phyloP scores from a whole-genome alignment of 1,140 invertebrate genomes.

The Diploscapter pachys region DNA sequence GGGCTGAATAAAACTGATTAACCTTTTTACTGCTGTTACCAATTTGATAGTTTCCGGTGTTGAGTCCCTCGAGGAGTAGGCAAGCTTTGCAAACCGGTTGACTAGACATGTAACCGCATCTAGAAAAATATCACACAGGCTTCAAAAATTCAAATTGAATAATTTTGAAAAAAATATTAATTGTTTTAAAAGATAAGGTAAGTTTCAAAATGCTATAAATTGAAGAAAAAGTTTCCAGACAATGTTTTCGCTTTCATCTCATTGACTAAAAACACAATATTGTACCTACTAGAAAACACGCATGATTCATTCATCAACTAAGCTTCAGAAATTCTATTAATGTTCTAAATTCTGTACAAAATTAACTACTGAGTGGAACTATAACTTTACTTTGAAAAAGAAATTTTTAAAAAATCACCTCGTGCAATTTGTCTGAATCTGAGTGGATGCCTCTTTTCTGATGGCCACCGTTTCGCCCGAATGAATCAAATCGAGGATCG shows the following conservation, averaged over 20 bases:
- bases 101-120: conserved; percentile 92
- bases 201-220: too few species aligned
- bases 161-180: not conserved
- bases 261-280: too few species aligned
- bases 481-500: conserved; percentile 90
- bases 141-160: not conserved
- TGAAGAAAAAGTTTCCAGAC: too few species aligned
- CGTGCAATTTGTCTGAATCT: conserved; percentile 58
- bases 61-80: conserved; percentile 87
- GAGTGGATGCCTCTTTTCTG: conserved; percentile 77
- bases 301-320: too few species aligned
- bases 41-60: conserved; percentile 35
- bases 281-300: too few species aligned
- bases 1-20: too few species aligned
- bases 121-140: conserved; percentile 63
- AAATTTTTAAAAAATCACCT: conserved; percentile 12
- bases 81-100: conserved; percentile 95
- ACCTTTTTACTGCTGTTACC: too few species aligned
- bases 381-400: conserved; percentile 8
- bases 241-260: too few species aligned
- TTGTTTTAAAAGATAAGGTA: not conserved
- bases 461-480: conserved; percentile 85
- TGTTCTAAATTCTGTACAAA: too few species aligned
- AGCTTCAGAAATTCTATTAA: too few species aligned
- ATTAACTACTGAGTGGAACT: too few species aligned